A percentile compares a stretch with the other conserved stretches of the same genome.
Evolutionary conservation across 2,888 invertebrate genomes (phyloP).

Genomic region (Eupithecia dodoneata): DNA sequence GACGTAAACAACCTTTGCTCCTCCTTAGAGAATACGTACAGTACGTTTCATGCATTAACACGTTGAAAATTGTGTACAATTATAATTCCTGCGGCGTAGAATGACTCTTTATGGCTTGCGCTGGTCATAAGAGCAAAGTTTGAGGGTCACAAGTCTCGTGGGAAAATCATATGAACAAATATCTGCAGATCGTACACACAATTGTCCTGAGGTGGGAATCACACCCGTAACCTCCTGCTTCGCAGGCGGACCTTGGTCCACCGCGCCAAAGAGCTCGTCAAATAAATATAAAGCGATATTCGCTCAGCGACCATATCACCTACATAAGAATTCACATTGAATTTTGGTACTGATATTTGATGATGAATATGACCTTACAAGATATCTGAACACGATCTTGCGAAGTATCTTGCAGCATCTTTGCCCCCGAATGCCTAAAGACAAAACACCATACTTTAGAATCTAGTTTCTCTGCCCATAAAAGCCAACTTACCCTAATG

Average conservation of each 20-base stretch:
- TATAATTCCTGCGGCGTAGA: slow-evolving; percentile 30
- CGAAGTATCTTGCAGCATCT: slow-evolving; percentile 15
- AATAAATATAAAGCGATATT: too few relatives aligned
- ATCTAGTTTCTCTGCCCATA: slow-evolving; percentile 49
- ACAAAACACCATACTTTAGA: slow-evolving; percentile 26
- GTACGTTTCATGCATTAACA: slow-evolving; percentile 37
- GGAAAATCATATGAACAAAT: background rate
- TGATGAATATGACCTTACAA: background rate
- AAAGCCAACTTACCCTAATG: slow-evolving; percentile 57
- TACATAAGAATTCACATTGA: background rate
- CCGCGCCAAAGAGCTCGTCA: too few relatives aligned
- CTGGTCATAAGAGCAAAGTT: slow-evolving; percentile 20
- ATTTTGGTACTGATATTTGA: background rate
- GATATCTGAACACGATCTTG: background rate
- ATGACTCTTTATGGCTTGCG: slow-evolving; percentile 21
- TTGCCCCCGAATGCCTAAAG: slow-evolving; percentile 4
- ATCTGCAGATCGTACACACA: too few relatives aligned
- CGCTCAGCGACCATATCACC: too few relatives aligned
- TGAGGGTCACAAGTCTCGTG: slow-evolving; percentile 8
- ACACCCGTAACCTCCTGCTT: too few relatives aligned
- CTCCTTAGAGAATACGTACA: slow-evolving; percentile 39
- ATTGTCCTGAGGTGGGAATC: too few relatives aligned
- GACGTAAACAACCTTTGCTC: background rate
- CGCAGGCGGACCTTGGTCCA: too few relatives aligned
- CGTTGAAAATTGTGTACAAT: slow-evolving; percentile 33